Conservation (phyloP, 2,888 invertebrate genomes). For the Mythimna impura region DNA sequence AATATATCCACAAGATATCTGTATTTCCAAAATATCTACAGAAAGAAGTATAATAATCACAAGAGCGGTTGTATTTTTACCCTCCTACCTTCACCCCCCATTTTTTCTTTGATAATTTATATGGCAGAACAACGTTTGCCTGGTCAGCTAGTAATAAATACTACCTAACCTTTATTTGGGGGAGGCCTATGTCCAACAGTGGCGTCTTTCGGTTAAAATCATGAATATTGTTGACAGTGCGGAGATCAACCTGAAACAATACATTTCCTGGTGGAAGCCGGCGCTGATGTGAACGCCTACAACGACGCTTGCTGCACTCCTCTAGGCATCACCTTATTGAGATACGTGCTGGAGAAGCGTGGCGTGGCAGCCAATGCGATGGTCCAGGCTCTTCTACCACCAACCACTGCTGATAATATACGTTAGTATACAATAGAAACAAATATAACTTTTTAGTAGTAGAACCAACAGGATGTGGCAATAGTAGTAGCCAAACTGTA, state of each 20-base stretch:
- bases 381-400: conserved; percentile 75
- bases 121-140: no score
- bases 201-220: no score
- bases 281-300: conserved; percentile 85
- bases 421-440: conserved; percentile 62
- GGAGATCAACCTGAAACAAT: conserved; percentile 79
- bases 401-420: conserved; percentile 50
- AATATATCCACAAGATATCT: no score
- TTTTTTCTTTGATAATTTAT: not conserved
- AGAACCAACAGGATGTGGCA: not conserved
- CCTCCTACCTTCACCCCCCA: no score
- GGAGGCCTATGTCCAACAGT: no score
- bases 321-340: conserved; percentile 82
- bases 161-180: not conserved
- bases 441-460: not conserved
- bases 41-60: no score
- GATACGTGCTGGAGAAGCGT: conserved; percentile 75
- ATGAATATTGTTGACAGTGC: conserved; percentile 66
- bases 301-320: conserved; percentile 91
- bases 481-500: not conserved
- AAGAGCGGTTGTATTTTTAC: no score
- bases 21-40: no score
- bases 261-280: conserved; percentile 86
- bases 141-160: not conserved
- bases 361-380: conserved; percentile 71